These are phyloP conservation scores for Aromia moschata DNA, from an alignment of 2,888 invertebrate species.

Conservation along the genomic window DNA sequence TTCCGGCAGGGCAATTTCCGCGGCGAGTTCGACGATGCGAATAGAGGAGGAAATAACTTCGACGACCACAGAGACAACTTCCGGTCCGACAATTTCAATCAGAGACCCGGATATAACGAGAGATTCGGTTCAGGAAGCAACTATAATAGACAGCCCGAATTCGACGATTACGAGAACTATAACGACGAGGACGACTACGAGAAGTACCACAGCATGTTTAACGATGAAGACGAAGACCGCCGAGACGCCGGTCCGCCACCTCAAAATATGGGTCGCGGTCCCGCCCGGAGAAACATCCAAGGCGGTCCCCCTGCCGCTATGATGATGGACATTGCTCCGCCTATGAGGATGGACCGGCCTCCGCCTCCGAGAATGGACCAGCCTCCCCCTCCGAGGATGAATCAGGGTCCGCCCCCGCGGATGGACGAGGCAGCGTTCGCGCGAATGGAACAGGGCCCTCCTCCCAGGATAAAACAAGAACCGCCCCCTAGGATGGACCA, in stretches of 20 bases:
- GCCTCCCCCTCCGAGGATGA: background rate
- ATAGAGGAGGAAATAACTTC: slow-evolving; percentile 18
- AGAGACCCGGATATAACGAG: slow-evolving; percentile 17
- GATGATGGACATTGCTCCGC: background rate
- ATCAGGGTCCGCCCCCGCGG: background rate
- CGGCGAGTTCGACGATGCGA: slow-evolving; percentile 2
- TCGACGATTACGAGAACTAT: slow-evolving; percentile 39
- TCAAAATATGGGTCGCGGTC: background rate
- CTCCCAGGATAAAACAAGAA: background rate
- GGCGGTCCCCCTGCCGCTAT: background rate
- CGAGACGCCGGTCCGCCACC: slow-evolving; percentile 17
- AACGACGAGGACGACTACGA: slow-evolving; percentile 47
- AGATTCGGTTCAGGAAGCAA: slow-evolving; percentile 21
- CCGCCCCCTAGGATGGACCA: background rate
- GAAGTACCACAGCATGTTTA: slow-evolving; percentile 44
- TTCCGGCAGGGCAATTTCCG: slow-evolving; percentile 16
- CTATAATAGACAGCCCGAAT: slow-evolving; percentile 16
- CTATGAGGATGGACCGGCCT: background rate
- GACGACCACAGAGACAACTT: slow-evolving; percentile 26
- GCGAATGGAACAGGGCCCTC: slow-evolving; percentile 1
- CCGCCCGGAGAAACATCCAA: background rate
- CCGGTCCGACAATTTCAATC: slow-evolving; percentile 13
- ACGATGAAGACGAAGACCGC: slow-evolving; percentile 42
- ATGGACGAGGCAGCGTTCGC: background rate
- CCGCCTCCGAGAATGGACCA: background rate